phyloP scores from a whole-genome alignment of 2,113 vertebrate species.

The Nesogale talazaci region DNA sequence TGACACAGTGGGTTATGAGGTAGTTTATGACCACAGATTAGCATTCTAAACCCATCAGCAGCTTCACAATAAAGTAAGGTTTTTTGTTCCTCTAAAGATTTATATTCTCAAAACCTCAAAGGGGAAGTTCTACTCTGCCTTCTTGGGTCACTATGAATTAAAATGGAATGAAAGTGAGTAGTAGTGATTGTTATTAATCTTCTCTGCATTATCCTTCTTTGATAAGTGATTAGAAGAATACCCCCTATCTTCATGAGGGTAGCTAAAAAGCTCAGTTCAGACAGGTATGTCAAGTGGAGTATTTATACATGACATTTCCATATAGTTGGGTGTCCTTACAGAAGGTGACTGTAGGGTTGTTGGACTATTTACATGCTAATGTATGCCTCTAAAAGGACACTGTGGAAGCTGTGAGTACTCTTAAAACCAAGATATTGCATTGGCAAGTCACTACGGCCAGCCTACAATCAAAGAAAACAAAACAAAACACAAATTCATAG shows the following conservation, averaged over 20 bases:
- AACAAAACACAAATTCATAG: not conserved
- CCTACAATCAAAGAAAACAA: not conserved
- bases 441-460: not conserved
- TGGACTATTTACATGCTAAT: not conserved
- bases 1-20: too few relatives aligned
- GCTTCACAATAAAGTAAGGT: too few relatives aligned
- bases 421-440: not conserved
- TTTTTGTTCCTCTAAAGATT: too few relatives aligned
- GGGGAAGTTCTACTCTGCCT: too few relatives aligned
- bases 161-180: too few relatives aligned
- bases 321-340: not conserved
- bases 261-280: not conserved
- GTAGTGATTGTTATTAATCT: not conserved
- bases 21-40: too few relatives aligned
- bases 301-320: not conserved
- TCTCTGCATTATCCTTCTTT: not conserved
- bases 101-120: too few relatives aligned
- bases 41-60: too few relatives aligned
- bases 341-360: too few relatives aligned
- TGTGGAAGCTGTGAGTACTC: not conserved
- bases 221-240: too few relatives aligned
- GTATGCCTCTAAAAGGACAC: not conserved
- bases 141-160: too few relatives aligned
- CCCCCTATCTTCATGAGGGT: not conserved
- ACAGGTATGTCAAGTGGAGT: fast-evolving